Base-by-base conservation (phyloP, 2,888 invertebrate species). In the Leucophenga montana region DNA sequence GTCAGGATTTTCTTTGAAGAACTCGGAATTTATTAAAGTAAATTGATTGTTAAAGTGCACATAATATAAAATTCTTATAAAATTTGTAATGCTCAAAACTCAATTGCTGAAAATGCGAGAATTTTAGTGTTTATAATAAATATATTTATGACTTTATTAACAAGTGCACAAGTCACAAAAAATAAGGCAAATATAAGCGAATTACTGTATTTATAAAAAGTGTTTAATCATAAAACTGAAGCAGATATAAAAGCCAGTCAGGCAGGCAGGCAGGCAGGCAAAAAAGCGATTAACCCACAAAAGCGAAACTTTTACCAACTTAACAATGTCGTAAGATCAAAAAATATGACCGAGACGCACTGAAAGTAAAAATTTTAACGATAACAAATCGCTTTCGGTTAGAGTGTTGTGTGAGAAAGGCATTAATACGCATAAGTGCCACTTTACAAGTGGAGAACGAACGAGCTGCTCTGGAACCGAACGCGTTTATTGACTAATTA, bases 341-440 rank as follows among this genome's bases (percentile, higher is more conserved):
- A 31, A 68, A 67, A 72, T 82, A 68, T 66, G 53, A 22, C 39
- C 39, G 14, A 31, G 56, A 59, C 48, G 72, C 72, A 50, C 59
- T 61, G 70, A 62, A 46, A 62, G 33, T 27, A 18, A 46, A 22
- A 67, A 68, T 69, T 72, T 68, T 83, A 82, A 84, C 77, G 82
- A 84, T 84, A 84, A 82, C 85, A 84, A 82, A 82, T 82, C 83
- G 82, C 80, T 77, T 66, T 73, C 79, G 77, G 74, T 82, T 84
- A 83, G 77, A 39, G 39, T 39, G 39, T 8, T 8, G 9, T 39
- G 39, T 11, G 11, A 76, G 75, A 71, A 73, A 78, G 72, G 75
- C 81, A 84, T 82, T 81, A 82, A 81, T 81, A 74, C 83, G 78
- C 81, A 84, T 84, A 76, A 54, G 78, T 70, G 72, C 73, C 44